phyloP scores from a whole-genome alignment of 2,888 invertebrate species.

The Aphodius granarius region DNA sequence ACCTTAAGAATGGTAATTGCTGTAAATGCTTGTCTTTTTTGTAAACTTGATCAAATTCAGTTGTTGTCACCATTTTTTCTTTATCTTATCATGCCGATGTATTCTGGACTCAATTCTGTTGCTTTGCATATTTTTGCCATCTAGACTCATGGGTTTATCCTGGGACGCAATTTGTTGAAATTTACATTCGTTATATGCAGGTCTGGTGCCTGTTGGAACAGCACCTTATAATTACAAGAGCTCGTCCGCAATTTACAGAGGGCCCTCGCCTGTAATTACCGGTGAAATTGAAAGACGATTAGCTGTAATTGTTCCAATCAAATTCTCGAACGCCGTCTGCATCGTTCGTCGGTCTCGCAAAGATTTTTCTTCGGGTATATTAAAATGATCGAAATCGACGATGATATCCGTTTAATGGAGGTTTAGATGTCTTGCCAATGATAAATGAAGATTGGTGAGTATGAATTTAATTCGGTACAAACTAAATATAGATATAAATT shows the following conservation, averaged over 20 bases:
- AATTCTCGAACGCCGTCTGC: background rate
- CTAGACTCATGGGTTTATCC: background rate
- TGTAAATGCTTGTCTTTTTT: no score
- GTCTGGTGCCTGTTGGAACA: background rate
- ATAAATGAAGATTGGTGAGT: background rate
- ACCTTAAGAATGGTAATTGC: background rate
- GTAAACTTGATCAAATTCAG: background rate
- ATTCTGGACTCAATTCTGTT: background rate
- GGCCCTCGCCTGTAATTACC: conserved; percentile 17
- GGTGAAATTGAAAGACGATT: conserved; percentile 25
- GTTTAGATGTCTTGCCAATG: background rate
- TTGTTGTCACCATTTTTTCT: background rate
- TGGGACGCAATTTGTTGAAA: background rate
- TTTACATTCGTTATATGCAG: background rate
- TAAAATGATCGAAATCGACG: background rate
- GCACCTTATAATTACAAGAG: background rate
- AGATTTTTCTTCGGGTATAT: background rate
- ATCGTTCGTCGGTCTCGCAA: background rate
- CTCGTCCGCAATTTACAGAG: background rate
- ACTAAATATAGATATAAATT: no score
- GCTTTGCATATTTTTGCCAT: background rate
- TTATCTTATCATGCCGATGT: background rate
- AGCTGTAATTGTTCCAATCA: conserved; percentile 17
- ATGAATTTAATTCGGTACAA: no score
- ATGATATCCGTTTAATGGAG: background rate